These are phyloP conservation scores for Apotomis betuletana DNA, from an alignment of 2,888 invertebrate species.

Conservation along the genomic window DNA sequence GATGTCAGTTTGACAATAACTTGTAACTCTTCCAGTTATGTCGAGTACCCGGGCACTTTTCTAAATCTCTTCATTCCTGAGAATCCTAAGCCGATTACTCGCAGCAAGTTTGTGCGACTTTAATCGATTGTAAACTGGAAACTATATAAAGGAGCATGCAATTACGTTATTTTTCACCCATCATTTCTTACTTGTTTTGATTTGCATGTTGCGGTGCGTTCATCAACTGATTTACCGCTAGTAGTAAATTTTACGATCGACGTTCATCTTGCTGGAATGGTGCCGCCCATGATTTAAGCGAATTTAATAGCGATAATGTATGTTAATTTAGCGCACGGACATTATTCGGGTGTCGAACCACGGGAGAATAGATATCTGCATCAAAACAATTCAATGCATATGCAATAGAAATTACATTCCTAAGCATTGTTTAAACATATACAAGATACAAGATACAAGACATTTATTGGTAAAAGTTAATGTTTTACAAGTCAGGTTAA, in stretches of 20 bases:
- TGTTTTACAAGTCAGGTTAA: no score
- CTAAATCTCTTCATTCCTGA: no score
- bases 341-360: not conserved
- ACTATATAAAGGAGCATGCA: not conserved
- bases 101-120: no score
- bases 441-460: no score
- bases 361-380: not conserved
- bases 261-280: not conserved
- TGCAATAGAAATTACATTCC: no score
- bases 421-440: no score
- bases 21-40: no score
- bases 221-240: constrained; percentile 8
- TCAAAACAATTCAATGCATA: not conserved
- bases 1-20: no score
- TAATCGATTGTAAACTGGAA: no score
- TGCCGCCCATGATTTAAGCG: constrained; percentile 9
- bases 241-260: constrained; percentile 17
- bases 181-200: not conserved
- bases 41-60: no score
- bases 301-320: constrained; percentile 5
- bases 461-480: no score
- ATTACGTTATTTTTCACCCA: not conserved
- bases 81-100: no score
- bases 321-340: not conserved
- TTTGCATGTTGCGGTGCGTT: not conserved